Percentiles rank a stretch among this genome's conserved stretches.
Conservation (phyloP, 2,888 invertebrate genomes). For the Pollenia griseotomentosa region DNA sequence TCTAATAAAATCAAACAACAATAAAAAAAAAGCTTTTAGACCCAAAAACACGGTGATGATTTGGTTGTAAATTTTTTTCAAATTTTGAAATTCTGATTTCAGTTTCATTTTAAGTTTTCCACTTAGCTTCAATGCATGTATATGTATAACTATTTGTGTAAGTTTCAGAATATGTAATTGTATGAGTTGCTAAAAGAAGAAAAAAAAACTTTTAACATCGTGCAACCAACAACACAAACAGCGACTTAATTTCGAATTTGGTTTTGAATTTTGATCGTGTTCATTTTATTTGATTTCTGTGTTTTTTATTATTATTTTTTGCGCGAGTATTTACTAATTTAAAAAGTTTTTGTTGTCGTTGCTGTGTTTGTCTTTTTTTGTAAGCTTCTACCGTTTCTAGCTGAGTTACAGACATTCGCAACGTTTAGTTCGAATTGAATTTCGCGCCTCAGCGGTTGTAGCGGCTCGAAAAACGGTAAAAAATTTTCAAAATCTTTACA, state of each 20-base stretch:
- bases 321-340: conserved; percentile 49
- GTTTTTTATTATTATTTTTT: conserved; percentile 12
- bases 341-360: conserved; percentile 15
- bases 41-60: conserved; percentile 36
- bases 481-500: not conserved
- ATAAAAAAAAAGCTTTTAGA: conserved; percentile 51
- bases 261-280: conserved; percentile 50
- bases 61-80: conserved; percentile 19
- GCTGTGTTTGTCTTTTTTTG: conserved; percentile 44
- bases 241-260: conserved; percentile 47
- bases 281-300: conserved; percentile 40
- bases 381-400: conserved; percentile 69
- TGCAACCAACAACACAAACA: conserved; percentile 21
- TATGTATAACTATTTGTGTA: conserved; percentile 11
- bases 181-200: conserved; percentile 5
- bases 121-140: not conserved
- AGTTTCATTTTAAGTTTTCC: not conserved
- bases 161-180: conserved; percentile 11
- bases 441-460: conserved; percentile 82
- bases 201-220: conserved; percentile 12
- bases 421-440: conserved; percentile 81
- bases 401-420: conserved; percentile 51
- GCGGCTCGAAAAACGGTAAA: conserved; percentile 64
- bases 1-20: conserved; percentile 3
- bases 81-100: conserved; percentile 53